Conservation (phyloP, 2,888 invertebrate species). For the Trichacis sp. region DNA sequence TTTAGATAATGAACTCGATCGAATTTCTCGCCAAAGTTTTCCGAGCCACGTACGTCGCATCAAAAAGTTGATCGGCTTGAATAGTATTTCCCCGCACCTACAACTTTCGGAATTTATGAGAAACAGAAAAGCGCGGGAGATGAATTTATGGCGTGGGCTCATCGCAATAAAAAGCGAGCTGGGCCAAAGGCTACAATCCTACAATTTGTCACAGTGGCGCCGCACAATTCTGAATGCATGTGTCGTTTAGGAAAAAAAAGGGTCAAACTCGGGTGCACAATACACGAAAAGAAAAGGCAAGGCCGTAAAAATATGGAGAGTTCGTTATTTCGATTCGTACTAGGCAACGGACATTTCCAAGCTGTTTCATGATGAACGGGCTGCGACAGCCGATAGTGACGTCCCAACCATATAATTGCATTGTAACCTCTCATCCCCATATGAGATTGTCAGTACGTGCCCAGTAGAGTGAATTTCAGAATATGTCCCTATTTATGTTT, state of each 20-base stretch:
- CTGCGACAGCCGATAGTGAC: conserved; percentile 52
- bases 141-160: conserved; percentile 22
- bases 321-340: conserved; percentile 27
- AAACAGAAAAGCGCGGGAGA: conserved; percentile 21
- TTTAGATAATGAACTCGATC: conserved; percentile 14
- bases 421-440: conserved; percentile 33
- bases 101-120: conserved; percentile 27
- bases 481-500: not conserved
- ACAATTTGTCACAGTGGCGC: conserved; percentile 29
- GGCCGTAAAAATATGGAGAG: conserved; percentile 22
- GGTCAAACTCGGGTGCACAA: not conserved
- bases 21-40: conserved; percentile 7
- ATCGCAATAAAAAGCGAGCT: conserved; percentile 28
- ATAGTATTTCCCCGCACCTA: conserved; percentile 1
- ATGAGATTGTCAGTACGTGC: conserved; percentile 10
- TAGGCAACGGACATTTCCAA: conserved; percentile 42
- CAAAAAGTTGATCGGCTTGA: conserved; percentile 24
- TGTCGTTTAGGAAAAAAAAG: conserved; percentile 22
- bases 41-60: conserved; percentile 18
- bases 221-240: conserved; percentile 26
- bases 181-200: conserved; percentile 28
- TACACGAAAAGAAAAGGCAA: conserved; percentile 10
- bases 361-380: conserved; percentile 59
- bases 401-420: conserved; percentile 51
- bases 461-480: conserved; percentile 21